Evolutionary conservation across 2,113 vertebrate species (phyloP), one percentile per base, ranked within the genome.

Genomic region (Hydrolagus affinis): DNA sequence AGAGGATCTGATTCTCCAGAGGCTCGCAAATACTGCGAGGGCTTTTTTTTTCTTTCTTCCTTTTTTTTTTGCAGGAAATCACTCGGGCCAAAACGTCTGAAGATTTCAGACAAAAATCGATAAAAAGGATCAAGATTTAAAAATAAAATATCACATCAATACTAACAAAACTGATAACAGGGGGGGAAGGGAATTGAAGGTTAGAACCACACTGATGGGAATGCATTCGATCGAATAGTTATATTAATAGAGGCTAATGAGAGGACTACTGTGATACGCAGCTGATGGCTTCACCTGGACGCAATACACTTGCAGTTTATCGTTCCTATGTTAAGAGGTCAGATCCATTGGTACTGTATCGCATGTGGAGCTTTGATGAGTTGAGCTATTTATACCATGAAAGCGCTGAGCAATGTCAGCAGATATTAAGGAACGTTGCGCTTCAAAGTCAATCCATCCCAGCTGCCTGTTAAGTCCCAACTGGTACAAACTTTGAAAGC

Each of bases 351-450:
- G 75, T 57, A 60, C 60, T 21, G 19, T 59, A 60, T 25, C 57
- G 25, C 56, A 78, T 78, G 56, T 78, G 56, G 73, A 75, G 60
- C 21, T 23, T 32, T 78, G 21, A 44, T 44, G 44, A 78, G 57
- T 11, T 78, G 60, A 25, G 23, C 56, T 78, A 57, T 75, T 75
- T 75, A 78, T 60, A 62, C n/a, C 57, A 78, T 78, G 56, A 57
- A 78, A 60, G 73, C 56, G 73, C 28, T 75, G 32, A 75, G 57
- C 21, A 78, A 60, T 78, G 57, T 44, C n/a, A 59, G 56, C 57
- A 60, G 57, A 78, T 78, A 62, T 62, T 78, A 78, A 44, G 44
- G 6, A 78, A 78, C 56, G 23, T 78, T 78, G 60, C 14, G n/a
- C 21, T 60, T 23, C 57, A 60, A 78, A 78, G 57, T 60, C 21